phyloP scores from a whole-genome alignment of 1,140 invertebrate species.

The Aphelenchoides fujianensis region DNA sequence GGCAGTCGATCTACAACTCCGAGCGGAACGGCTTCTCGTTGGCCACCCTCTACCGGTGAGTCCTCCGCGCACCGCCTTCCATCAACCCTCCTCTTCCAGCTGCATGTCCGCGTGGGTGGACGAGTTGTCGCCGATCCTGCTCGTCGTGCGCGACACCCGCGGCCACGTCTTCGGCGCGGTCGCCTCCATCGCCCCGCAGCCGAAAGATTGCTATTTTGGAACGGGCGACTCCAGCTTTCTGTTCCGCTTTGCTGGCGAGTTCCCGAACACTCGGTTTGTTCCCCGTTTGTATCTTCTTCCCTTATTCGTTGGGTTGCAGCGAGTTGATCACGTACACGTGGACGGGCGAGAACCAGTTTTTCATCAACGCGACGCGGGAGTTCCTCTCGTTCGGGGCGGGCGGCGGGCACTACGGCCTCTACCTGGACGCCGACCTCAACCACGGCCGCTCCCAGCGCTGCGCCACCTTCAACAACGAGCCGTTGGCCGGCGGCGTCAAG shows the following conservation, averaged over 20 bases:
- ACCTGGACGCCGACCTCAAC: slow-evolving; percentile 93
- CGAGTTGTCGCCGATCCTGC: slow-evolving; percentile 58
- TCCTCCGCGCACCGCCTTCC: slow-evolving; percentile 56
- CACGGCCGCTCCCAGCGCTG: slow-evolving; percentile 87
- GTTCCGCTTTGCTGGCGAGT: slow-evolving; percentile 72
- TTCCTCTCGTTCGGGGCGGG: slow-evolving; percentile 92
- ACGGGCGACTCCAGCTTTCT: slow-evolving; percentile 94
- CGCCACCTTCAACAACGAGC: slow-evolving; percentile 90
- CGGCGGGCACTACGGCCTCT: slow-evolving; percentile 92
- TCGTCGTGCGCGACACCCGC: slow-evolving; percentile 54
- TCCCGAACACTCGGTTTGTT: slow-evolving; percentile 63
- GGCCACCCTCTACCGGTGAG: slow-evolving; percentile 87
- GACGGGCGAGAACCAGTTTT: slow-evolving; percentile 97
- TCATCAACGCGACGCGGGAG: slow-evolving; percentile 92
- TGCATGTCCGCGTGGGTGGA: slow-evolving; percentile 61
- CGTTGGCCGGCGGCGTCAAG: slow-evolving; percentile 73
- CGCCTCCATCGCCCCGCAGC: slow-evolving; percentile 82
- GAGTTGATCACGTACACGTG: slow-evolving; percentile 84
- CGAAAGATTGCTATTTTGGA: slow-evolving; percentile 94
- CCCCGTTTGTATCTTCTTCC: background rate
- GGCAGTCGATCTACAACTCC: slow-evolving; percentile 87
- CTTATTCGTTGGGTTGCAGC: slow-evolving; percentile 38
- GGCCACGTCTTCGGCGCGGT: slow-evolving; percentile 89
- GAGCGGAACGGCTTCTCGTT: slow-evolving; percentile 94
- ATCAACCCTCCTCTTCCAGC: slow-evolving; percentile 26